phyloP scores from a whole-genome alignment of 2,888 invertebrate genomes.

The Cantharis nigra region DNA sequence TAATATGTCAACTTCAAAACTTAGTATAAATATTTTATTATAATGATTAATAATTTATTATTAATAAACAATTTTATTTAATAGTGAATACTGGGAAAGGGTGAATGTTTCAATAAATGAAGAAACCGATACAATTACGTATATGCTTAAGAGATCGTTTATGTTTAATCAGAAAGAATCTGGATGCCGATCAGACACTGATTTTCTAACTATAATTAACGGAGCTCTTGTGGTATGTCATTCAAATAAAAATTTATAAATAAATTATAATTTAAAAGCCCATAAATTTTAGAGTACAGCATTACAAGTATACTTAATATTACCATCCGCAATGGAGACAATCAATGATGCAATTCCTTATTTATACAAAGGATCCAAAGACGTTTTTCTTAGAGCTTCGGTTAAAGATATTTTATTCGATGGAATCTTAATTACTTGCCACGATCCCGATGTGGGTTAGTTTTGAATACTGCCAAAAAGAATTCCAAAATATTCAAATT shows the following conservation, averaged over 20 bases:
- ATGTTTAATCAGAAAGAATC: conserved; percentile 61
- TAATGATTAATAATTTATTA: no score
- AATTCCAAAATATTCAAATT: background rate
- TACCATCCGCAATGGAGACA: conserved; percentile 18
- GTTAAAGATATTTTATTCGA: conserved; percentile 63
- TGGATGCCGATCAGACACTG: conserved; percentile 56
- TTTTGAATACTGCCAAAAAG: background rate
- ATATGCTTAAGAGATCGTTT: conserved; percentile 59
- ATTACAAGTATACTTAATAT: conserved; percentile 32
- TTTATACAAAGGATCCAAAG: conserved; percentile 58
- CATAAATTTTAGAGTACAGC: conserved; percentile 38
- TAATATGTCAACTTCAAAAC: no score
- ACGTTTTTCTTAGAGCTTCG: conserved; percentile 59
- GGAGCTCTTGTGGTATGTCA: conserved; percentile 62
- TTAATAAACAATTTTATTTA: conserved; percentile 2
- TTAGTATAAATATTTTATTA: no score
- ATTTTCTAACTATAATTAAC: conserved; percentile 62
- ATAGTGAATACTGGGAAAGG: conserved; percentile 40
- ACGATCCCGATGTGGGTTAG: conserved; percentile 55
- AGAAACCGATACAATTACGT: conserved; percentile 62
- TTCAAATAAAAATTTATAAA: background rate
- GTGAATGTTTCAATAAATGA: conserved; percentile 45
- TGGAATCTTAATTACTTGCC: conserved; percentile 57
- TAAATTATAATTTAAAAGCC: conserved; percentile 54
- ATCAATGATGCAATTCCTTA: conserved; percentile 56